phyloP scores from a whole-genome alignment of 2,888 invertebrate genomes.

The Caenorhabditis angaria region DNA sequence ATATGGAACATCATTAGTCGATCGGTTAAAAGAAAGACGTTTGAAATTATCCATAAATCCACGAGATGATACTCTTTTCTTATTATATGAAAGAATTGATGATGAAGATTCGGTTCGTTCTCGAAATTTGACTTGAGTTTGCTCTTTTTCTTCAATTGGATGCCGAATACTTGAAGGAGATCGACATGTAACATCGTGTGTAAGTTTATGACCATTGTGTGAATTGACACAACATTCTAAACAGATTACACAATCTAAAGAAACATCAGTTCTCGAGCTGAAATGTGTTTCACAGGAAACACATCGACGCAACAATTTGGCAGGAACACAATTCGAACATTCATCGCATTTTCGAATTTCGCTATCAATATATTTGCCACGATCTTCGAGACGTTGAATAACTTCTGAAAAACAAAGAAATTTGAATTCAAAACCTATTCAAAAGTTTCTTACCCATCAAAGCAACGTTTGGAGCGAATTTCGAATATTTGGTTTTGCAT shows the following conservation, averaged over 20 bases:
- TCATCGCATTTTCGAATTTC: conserved; percentile 31
- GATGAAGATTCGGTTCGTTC: conserved; percentile 26
- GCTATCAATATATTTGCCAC: conserved; percentile 16
- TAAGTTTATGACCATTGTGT: conserved; percentile 64
- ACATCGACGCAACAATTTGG: conserved; percentile 20
- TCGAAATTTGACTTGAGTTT: conserved; percentile 19
- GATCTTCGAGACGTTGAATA: conserved; percentile 30
- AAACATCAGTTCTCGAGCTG: conserved; percentile 24
- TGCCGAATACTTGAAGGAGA: conserved; percentile 17
- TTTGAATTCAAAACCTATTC: no score
- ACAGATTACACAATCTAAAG: conserved; percentile 45
- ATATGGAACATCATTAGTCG: conserved; percentile 29
- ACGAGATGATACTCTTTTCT: neutral
- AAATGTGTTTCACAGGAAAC: conserved; percentile 32
- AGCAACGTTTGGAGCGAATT: conserved; percentile 32
- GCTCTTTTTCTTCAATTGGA: no score
- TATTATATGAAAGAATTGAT: conserved; percentile 24
- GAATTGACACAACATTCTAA: conserved; percentile 67
- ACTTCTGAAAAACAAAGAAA: conserved; percentile 18
- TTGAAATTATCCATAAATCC: conserved; percentile 21
- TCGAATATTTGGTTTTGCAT: conserved; percentile 34
- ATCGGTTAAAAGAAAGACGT: conserved; percentile 27
- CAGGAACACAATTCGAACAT: conserved; percentile 27
- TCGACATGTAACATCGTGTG: conserved; percentile 5
- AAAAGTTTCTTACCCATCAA: conserved; percentile 26